phyloP scores from a whole-genome alignment of 2,888 invertebrate species.

The Melieria omissa region DNA sequence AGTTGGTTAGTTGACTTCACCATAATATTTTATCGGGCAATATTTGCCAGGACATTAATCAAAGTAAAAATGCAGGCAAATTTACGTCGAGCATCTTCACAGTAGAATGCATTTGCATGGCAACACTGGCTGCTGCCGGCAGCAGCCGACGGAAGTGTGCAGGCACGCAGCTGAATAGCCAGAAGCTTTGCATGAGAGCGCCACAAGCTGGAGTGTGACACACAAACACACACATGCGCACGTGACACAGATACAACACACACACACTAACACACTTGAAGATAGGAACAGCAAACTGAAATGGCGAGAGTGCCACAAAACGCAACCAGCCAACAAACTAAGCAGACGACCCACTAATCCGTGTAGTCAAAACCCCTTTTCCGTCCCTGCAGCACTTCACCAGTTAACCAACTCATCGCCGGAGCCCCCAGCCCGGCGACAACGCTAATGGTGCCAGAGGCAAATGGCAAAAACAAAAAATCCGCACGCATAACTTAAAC shows the following conservation, averaged over 20 bases:
- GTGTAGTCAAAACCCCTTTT: too few relatives aligned
- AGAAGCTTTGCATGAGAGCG: too few relatives aligned
- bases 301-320: too few relatives aligned
- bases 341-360: too few relatives aligned
- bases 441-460: background rate
- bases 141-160: too few relatives aligned
- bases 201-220: background rate
- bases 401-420: background rate
- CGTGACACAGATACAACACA: background rate
- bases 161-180: too few relatives aligned
- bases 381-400: background rate
- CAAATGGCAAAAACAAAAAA: slow-evolving; percentile 19
- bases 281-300: background rate
- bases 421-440: background rate
- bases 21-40: slow-evolving; percentile 43
- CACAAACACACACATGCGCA: too few relatives aligned
- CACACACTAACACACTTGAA: background rate
- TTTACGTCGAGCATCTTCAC: slow-evolving; percentile 44
- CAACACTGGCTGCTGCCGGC: background rate
- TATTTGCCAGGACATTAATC: slow-evolving; percentile 51
- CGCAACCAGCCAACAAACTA: too few relatives aligned
- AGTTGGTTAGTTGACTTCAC: slow-evolving; percentile 12
- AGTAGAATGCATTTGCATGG: slow-evolving; percentile 29
- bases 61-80: slow-evolving; percentile 49
- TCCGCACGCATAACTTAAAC: slow-evolving; percentile 23